phyloP scores from a whole-genome alignment of 2,113 vertebrate species.

The Corapipo altera region DNA sequence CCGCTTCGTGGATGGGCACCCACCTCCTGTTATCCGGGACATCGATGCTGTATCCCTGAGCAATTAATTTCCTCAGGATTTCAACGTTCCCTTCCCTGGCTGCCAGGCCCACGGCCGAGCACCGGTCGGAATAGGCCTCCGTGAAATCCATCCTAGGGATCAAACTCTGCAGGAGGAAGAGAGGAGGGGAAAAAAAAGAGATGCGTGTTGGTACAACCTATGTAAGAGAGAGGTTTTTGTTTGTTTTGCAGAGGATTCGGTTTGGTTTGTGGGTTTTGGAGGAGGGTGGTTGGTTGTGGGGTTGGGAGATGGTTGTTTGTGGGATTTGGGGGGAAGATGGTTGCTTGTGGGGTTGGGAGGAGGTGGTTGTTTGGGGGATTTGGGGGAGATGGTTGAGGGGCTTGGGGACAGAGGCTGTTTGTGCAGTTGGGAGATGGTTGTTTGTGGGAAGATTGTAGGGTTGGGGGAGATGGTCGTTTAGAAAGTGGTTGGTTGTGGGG shows the following conservation, averaged over 20 bases:
- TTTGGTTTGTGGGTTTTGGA: no score
- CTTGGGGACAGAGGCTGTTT: no score
- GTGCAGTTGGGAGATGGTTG: background rate
- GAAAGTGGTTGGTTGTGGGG: no score
- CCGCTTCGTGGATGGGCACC: slow-evolving; percentile 90
- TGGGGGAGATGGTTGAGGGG: background rate
- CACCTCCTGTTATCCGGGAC: slow-evolving; percentile 92
- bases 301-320: background rate
- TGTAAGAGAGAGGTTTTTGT: accelerated
- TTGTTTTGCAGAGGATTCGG: background rate
- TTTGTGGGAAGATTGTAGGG: no score
- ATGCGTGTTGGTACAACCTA: accelerated
- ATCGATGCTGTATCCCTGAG: slow-evolving; percentile 78
- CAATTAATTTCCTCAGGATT: slow-evolving; percentile 79
- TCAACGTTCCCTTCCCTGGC: slow-evolving; percentile 77
- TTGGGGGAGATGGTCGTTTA: background rate
- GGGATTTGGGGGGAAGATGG: no score
- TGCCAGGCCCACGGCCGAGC: slow-evolving; percentile 83
- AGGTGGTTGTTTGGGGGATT: background rate
- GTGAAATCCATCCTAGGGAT: slow-evolving; percentile 85
- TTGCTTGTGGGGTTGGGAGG: background rate
- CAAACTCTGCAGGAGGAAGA: background rate
- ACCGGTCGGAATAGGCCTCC: slow-evolving; percentile 85
- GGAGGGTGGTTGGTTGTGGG: no score
- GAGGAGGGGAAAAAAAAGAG: background rate